Conservation (phyloP, 1,140 invertebrate species). For the Marisa cornuarietis region DNA sequence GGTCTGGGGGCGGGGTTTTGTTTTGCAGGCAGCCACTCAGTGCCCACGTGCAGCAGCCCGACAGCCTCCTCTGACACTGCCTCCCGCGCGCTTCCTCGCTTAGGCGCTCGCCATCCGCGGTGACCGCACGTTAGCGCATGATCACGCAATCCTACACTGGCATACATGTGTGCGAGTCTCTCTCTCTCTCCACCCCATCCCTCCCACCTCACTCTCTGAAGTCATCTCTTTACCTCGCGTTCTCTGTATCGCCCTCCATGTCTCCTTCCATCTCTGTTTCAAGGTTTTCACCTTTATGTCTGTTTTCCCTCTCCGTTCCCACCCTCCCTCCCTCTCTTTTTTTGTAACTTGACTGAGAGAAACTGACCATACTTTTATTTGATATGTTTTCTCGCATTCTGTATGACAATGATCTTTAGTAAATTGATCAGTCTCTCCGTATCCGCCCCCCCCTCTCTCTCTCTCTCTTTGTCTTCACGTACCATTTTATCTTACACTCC, state of each 20-base stretch:
- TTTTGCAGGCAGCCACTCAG: too few relatives aligned
- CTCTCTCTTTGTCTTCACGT: not conserved
- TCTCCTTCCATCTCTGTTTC: not conserved
- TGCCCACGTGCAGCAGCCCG: too few relatives aligned
- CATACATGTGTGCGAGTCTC: not conserved
- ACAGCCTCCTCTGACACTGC: too few relatives aligned
- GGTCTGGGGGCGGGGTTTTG: too few relatives aligned
- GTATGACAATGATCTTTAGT: not conserved
- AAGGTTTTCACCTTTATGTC: not conserved
- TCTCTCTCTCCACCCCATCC: constrained; percentile 1
- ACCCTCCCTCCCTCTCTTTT: not conserved
- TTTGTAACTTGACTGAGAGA: not conserved
- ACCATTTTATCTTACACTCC: not conserved
- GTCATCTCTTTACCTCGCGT: not conserved
- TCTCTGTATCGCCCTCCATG: too few relatives aligned
- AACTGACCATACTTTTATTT: not conserved
- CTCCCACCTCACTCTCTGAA: too few relatives aligned
- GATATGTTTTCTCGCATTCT: not conserved
- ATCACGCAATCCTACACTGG: too few relatives aligned
- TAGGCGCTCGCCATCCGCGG: too few relatives aligned
- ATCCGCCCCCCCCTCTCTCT: not conserved
- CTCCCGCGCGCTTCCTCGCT: too few relatives aligned
- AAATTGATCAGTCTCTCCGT: not conserved
- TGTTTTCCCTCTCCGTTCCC: not conserved
- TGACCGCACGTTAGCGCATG: too few relatives aligned